Conservation (phyloP, 35 echinoderm and acorn worm genomes). For the Lytechinus variegatus region DNA sequence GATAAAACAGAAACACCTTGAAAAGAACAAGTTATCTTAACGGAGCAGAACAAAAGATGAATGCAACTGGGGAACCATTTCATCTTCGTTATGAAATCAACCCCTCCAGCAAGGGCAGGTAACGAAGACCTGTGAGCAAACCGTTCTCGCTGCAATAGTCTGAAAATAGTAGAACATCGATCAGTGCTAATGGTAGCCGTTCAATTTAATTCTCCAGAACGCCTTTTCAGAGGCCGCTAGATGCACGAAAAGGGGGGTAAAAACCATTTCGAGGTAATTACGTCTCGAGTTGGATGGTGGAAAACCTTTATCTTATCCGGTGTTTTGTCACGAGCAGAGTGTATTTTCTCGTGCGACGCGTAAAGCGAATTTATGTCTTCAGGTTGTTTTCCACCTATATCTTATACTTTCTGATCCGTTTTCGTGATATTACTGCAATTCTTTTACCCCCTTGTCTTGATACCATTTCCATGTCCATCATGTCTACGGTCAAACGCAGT, state of each 20-base stretch:
- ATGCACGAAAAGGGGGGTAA: conserved; percentile 8
- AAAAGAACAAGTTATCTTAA: too few species aligned
- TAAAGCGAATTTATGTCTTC: not conserved
- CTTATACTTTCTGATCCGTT: not conserved
- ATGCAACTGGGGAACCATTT: not conserved
- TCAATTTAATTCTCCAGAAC: conserved; percentile 40
- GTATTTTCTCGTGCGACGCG: not conserved
- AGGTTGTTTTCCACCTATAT: not conserved
- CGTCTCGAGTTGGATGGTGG: not conserved
- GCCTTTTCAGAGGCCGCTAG: conserved; percentile 15
- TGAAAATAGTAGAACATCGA: conserved; percentile 8
- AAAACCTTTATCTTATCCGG: not conserved
- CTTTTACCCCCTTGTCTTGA: not conserved
- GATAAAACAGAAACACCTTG: too few species aligned
- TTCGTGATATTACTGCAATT: not conserved
- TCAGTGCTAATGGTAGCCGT: conserved; percentile 28
- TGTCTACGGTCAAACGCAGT: too few species aligned
- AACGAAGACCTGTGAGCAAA: not conserved
- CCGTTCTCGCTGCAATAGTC: not conserved
- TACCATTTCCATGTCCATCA: too few species aligned
- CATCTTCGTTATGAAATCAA: not conserved
- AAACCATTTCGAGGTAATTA: conserved; percentile 13
- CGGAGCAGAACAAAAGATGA: not conserved
- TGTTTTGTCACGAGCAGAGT: not conserved
- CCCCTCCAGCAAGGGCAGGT: not conserved